These are phyloP conservation scores for Florisuga fusca DNA, from an alignment of 2,797 vertebrate species.

Conservation along the genomic window DNA sequence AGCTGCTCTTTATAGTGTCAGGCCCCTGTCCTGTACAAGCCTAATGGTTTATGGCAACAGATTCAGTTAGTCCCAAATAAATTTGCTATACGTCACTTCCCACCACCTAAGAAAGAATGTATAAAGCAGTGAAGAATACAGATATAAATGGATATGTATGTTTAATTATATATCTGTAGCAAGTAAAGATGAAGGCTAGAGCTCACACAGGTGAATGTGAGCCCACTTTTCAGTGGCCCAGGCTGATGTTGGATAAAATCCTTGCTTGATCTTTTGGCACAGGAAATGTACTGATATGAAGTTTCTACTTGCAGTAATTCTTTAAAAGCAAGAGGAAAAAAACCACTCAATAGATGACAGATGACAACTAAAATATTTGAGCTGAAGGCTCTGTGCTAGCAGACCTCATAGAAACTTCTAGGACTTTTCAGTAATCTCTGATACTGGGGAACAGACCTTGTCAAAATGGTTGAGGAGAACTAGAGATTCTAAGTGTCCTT, in stretches of 20 bases:
- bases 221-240: background rate
- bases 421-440: background rate
- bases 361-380: background rate
- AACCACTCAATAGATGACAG: background rate
- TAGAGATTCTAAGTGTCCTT: background rate
- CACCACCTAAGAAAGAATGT: background rate
- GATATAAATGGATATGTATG: background rate
- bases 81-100: background rate
- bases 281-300: background rate
- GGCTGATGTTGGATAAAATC: background rate
- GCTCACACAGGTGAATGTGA: background rate
- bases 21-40: background rate
- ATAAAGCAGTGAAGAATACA: background rate
- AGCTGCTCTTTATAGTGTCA: background rate
- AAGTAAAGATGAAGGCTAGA: background rate
- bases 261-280: background rate
- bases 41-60: background rate
- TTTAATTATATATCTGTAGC: background rate
- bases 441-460: background rate
- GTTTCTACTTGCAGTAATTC: background rate
- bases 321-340: background rate
- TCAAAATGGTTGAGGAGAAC: background rate
- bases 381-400: background rate
- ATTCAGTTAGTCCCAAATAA: background rate
- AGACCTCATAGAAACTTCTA: background rate